Percentiles rank a stretch among this genome's conserved stretches.
Conservation (phyloP, 1,140 invertebrate genomes). For the Drosophila sucinea region DNA sequence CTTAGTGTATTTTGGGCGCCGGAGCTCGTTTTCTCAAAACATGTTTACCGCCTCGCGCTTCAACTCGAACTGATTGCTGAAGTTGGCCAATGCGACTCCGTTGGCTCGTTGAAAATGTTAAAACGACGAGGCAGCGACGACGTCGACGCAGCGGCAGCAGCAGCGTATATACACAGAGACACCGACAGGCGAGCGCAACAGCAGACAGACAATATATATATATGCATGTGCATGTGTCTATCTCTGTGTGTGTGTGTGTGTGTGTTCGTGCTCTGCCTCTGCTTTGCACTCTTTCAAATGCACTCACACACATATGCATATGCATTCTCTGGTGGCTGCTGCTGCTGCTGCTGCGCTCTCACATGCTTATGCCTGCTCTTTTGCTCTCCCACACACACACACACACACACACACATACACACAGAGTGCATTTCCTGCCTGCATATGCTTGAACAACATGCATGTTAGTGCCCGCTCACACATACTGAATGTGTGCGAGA, state of each 20-base stretch:
- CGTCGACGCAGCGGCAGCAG: slow-evolving; percentile 48
- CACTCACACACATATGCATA: slow-evolving; percentile 51
- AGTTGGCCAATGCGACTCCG: slow-evolving; percentile 73
- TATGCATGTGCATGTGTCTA: not conserved
- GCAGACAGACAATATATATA: slow-evolving; percentile 66
- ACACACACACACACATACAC: not conserved
- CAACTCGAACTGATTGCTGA: slow-evolving; percentile 79
- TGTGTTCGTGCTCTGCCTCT: slow-evolving; percentile 43
- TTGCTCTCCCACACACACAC: slow-evolving; percentile 30
- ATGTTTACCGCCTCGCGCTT: slow-evolving; percentile 82
- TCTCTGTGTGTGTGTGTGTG: slow-evolving; percentile 3
- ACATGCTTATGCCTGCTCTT: slow-evolving; percentile 28
- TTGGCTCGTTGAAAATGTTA: slow-evolving; percentile 81
- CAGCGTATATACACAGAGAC: slow-evolving; percentile 33
- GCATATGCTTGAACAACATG: slow-evolving; percentile 23
- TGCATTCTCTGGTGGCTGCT: slow-evolving; percentile 34
- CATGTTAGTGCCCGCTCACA: slow-evolving; percentile 18
- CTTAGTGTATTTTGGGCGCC: slow-evolving; percentile 23
- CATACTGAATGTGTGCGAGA: slow-evolving; percentile 11
- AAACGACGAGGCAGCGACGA: slow-evolving; percentile 59
- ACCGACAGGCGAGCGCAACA: slow-evolving; percentile 16
- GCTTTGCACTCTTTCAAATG: slow-evolving; percentile 26
- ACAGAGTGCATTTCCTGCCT: slow-evolving; percentile 50
- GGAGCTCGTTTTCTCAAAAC: slow-evolving; percentile 79
- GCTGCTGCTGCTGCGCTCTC: slow-evolving; percentile 19